Evolutionary conservation across 1,140 invertebrate species (phyloP).

Genomic region (Sycophaga agraensis): DNA sequence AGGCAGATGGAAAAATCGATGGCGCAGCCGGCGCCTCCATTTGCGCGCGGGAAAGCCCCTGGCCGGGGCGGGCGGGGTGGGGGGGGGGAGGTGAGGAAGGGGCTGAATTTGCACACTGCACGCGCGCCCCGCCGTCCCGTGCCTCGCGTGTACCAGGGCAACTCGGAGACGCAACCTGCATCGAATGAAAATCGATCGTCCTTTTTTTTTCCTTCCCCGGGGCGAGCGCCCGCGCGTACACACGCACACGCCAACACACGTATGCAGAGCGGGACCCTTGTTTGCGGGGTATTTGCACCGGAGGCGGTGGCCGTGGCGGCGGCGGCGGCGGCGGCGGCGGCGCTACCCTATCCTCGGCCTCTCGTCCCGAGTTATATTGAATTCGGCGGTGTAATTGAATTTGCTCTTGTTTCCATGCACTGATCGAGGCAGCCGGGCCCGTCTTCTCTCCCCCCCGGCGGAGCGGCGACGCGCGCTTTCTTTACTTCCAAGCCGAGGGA

Average conservation of each 20-base stretch:
- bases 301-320: conserved; percentile 17
- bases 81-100: too few species aligned
- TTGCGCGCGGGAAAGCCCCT: too few species aligned
- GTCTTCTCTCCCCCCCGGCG: conserved; percentile 20
- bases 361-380: conserved; percentile 39
- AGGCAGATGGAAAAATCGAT: conserved; percentile 23
- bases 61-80: too few species aligned
- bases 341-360: conserved; percentile 32
- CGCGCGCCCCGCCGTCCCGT: too few species aligned
- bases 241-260: too few species aligned
- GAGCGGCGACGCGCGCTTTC: conserved; percentile 1
- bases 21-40: background rate
- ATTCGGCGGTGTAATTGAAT: conserved; percentile 45
- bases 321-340: conserved; percentile 9
- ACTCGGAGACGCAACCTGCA: conserved; percentile 8
- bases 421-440: too few species aligned
- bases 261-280: conserved; percentile 45
- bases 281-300: conserved; percentile 44
- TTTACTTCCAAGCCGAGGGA: conserved; percentile 11
- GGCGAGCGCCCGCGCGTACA: too few species aligned
- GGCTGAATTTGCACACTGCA: conserved; percentile 8
- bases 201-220: conserved; percentile 8
- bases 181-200: conserved; percentile 26
- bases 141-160: background rate
- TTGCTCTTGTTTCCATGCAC: conserved; percentile 45